Evolutionary conservation across 2,113 vertebrate species (phyloP).

Genomic region (Scatophagus argus): DNA sequence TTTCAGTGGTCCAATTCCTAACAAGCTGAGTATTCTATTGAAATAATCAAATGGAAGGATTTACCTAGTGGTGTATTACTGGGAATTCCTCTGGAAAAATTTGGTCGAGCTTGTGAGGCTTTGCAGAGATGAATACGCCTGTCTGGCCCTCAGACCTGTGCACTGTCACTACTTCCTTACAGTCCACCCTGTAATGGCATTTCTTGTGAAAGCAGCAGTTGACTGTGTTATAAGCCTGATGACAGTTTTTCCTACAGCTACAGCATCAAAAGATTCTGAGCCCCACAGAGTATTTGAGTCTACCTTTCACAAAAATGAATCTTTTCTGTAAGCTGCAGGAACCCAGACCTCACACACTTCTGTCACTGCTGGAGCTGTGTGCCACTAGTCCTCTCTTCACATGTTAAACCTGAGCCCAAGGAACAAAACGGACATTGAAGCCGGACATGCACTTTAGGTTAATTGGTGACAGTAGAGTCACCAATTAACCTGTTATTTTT

Average conservation of each 20-base stretch:
- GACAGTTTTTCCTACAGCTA: slow-evolving; percentile 16
- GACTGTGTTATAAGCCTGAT: slow-evolving; percentile 32
- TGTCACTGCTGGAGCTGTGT: neutral
- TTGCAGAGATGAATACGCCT: neutral
- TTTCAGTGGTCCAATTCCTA: neutral
- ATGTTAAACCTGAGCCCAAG: slow-evolving; percentile 15
- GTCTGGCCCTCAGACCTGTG: neutral
- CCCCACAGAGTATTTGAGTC: slow-evolving; percentile 35
- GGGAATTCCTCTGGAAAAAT: neutral
- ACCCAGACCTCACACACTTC: slow-evolving; percentile 2
- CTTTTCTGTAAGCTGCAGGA: slow-evolving; percentile 11
- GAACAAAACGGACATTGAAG: neutral
- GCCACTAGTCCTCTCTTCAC: neutral
- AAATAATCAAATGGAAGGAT: neutral
- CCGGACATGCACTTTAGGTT: neutral
- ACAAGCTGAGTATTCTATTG: neutral
- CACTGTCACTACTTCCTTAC: neutral
- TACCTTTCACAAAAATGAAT: slow-evolving; percentile 28
- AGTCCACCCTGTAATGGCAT: slow-evolving; percentile 13
- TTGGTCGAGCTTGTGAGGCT: neutral
- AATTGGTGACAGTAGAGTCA: too few species aligned
- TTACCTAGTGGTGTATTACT: neutral
- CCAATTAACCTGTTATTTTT: too few species aligned
- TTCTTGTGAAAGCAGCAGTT: neutral
- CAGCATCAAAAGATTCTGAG: slow-evolving; percentile 22